Percentiles rank a stretch among this genome's conserved stretches.
Conservation (phyloP, 2,113 vertebrate genomes). For the Tenrec ecaudatus region DNA sequence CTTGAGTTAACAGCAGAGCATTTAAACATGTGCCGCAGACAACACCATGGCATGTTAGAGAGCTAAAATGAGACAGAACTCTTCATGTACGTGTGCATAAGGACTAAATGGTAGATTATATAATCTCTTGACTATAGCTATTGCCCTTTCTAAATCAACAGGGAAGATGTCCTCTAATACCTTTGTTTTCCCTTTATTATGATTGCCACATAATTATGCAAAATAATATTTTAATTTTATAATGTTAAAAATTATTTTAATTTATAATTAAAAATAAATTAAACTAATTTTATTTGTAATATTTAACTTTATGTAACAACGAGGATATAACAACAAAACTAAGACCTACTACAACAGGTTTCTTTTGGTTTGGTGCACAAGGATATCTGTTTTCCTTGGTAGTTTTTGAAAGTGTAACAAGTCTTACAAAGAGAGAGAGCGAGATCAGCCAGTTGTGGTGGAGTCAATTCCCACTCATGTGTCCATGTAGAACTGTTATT, state of each 20-base stretch:
- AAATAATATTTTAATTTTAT: no score
- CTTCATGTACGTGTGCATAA: constrained; percentile 68
- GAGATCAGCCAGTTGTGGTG: neutral
- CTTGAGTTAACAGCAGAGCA: neutral
- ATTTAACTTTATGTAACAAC: neutral
- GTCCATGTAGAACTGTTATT: neutral
- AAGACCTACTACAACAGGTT: neutral
- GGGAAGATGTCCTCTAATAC: neutral
- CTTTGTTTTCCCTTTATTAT: neutral
- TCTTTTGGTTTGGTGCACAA: neutral
- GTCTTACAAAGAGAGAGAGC: neutral
- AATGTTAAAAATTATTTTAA: no score
- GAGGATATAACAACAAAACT: neutral
- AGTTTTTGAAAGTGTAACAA: constrained; percentile 7
- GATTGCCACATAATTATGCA: no score
- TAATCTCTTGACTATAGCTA: neutral
- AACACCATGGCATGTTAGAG: no score
- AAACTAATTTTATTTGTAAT: no score
- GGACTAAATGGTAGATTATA: constrained; percentile 54
- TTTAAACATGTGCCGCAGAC: no score
- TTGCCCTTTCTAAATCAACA: constrained; percentile 27
- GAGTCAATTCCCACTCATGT: neutral
- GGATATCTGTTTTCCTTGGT: neutral
- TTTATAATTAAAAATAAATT: no score
- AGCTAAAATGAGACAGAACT: constrained; percentile 13